Evolutionary conservation across 2,888 invertebrate species (phyloP), one percentile per base, ranked within the genome.

Genomic region (Sesia bembeciformis): DNA sequence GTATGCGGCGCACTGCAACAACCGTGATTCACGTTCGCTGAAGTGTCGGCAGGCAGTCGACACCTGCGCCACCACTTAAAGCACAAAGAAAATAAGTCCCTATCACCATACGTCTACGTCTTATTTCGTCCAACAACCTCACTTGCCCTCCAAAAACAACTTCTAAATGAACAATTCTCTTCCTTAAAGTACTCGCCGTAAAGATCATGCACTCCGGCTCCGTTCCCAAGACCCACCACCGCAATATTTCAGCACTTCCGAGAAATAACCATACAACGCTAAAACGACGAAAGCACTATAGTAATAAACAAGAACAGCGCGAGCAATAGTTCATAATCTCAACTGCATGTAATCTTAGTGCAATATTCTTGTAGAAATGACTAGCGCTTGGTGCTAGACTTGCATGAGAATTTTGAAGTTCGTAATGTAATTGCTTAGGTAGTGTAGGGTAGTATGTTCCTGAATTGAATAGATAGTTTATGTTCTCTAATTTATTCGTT

Each of bases 241-340:
- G 74, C 78, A 79, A 85, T 87, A 85, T 86, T 83, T 86, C 81
- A 86, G 74, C 79, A 75, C 81, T 82, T 72, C 58, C 67, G 72
- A 82, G 84, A 85, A 86, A 86, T 84, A 86, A 87, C 86, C 85
- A 84, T 84, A 80, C 78, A 69, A 63, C 68, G 71, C 72, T 73
- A 70, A 70, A 71, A 70, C 67, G 70, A 66, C 72, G 75, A 81
- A 74, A 78, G 81, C 78, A 78, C 78, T 81, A 74, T 72, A 70
- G 72, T 70, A 65, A 69, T 72, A 75, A 80, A 82, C 76, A 78
- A 74, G 73, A 74, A 70, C 70, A 71, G 66, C 72, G 69, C 65
- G 69, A 72, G 79, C 74, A 70, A 78, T 81, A 67, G 78, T 78
- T 83, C 81, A 79, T 79, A 76, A 76, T 77, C 71, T 70, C 68